Conservation (phyloP, 2,888 invertebrate genomes). For the Hermaeophaga mercurialis region DNA sequence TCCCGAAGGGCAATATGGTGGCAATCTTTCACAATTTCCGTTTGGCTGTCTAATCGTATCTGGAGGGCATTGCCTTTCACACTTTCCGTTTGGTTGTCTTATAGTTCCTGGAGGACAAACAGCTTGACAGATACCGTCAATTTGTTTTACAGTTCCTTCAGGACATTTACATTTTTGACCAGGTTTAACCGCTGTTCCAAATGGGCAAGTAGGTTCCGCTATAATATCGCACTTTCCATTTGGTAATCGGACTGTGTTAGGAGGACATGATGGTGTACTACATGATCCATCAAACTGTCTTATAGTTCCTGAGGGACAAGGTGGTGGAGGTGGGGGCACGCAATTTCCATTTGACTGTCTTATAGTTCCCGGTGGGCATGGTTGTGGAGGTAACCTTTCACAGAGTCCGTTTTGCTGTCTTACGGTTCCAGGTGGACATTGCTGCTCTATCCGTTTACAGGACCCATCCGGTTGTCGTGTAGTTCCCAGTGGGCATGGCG, state of each 20-base stretch:
- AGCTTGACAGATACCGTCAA: slow-evolving; percentile 26
- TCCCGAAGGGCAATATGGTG: slow-evolving; percentile 26
- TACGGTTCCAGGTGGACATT: slow-evolving; percentile 21
- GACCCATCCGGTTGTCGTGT: slow-evolving; percentile 18
- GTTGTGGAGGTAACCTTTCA: slow-evolving; percentile 11
- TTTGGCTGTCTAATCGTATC: slow-evolving; percentile 21
- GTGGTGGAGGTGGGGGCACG: slow-evolving; percentile 17
- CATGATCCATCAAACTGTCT: slow-evolving; percentile 29
- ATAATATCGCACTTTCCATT: slow-evolving; percentile 30
- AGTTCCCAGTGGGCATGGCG: slow-evolving; percentile 26
- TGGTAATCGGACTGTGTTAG: slow-evolving; percentile 20
- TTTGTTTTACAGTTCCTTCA: slow-evolving; percentile 17
- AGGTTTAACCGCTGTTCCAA: slow-evolving; percentile 28
- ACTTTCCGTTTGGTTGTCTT: slow-evolving; percentile 21
- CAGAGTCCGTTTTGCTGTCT: slow-evolving; percentile 21
- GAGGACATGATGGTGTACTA: slow-evolving; percentile 22
- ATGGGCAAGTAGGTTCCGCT: slow-evolving; percentile 30
- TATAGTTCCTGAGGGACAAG: slow-evolving; percentile 29
- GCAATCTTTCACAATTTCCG: slow-evolving; percentile 19
- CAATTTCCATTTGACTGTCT: slow-evolving; percentile 23
- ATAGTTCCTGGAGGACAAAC: slow-evolving; percentile 26
- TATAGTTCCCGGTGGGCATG: slow-evolving; percentile 29
- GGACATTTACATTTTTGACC: slow-evolving; percentile 22
- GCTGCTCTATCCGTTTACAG: slow-evolving; percentile 20
- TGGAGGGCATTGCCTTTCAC: slow-evolving; percentile 20